Conservation (phyloP, 1,140 invertebrate species). For the Apocrypta bakeri region DNA sequence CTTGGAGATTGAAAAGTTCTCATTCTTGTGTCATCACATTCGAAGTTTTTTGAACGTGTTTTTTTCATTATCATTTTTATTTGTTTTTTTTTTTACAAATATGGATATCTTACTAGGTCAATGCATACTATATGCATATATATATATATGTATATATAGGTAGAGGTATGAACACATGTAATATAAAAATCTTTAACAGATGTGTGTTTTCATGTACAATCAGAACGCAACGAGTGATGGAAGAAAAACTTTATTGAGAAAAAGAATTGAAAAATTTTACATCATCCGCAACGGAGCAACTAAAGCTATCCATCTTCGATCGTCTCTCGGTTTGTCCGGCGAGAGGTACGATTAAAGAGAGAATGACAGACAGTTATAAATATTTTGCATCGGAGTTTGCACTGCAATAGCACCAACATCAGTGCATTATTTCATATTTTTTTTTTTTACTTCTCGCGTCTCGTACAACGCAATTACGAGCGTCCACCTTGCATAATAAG, state of each 20-base stretch:
- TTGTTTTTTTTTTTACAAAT: neutral
- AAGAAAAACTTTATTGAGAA: neutral
- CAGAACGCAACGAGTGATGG: neutral
- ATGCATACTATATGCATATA: neutral
- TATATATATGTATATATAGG: neutral
- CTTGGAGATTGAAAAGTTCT: conserved; percentile 22
- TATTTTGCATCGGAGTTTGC: conserved; percentile 13
- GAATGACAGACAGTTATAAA: neutral
- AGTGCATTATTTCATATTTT: neutral
- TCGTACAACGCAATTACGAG: neutral
- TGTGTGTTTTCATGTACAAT: neutral
- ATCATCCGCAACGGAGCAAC: neutral
- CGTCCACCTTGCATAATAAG: neutral
- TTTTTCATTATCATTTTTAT: neutral
- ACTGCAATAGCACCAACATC: conserved; percentile 30
- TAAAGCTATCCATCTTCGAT: conserved; percentile 41
- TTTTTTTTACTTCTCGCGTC: neutral
- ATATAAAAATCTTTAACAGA: neutral
- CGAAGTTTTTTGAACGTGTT: neutral
- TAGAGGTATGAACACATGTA: neutral
- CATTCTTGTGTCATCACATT: neutral
- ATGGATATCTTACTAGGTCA: conserved; percentile 6
- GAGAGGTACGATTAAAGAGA: conserved; percentile 1
- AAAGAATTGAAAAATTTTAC: neutral
- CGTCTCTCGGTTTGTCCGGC: neutral